Percentiles rank a stretch among this genome's conserved stretches.
Conservation (phyloP, 2,113 vertebrate genomes). For the Rhea americana region DNA sequence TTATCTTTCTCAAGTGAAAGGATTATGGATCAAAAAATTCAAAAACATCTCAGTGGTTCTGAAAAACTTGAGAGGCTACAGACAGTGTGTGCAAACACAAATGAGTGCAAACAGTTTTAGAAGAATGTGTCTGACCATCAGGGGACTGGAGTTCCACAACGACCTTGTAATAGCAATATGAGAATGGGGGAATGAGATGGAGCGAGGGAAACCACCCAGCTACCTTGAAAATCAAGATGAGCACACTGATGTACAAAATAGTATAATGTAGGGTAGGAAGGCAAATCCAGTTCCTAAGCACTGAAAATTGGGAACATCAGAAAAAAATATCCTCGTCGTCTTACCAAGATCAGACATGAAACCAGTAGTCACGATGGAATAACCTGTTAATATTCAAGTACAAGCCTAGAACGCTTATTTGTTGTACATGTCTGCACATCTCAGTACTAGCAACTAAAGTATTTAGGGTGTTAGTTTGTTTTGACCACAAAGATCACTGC, state of each 20-base stretch:
- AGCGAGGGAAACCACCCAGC: not conserved
- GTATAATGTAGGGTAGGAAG: not conserved
- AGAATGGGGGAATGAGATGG: not conserved
- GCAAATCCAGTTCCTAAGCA: not conserved
- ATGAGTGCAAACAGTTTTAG: not conserved
- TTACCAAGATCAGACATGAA: not conserved
- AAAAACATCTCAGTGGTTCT: not conserved
- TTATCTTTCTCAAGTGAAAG: not conserved
- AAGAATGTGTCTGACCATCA: not conserved
- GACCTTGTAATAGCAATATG: not conserved
- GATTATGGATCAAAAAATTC: not conserved
- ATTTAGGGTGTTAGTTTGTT: not conserved
- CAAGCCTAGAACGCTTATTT: not conserved
- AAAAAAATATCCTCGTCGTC: not conserved
- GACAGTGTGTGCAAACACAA: not conserved
- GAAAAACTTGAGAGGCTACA: not conserved
- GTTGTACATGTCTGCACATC: not conserved
- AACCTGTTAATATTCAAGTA: not conserved
- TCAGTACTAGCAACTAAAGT: not conserved
- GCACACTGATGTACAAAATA: not conserved
- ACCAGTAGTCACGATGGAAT: not conserved
- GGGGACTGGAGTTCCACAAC: not conserved
- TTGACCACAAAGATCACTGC: not conserved
- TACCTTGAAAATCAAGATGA: not conserved
- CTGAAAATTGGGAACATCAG: fast-evolving